These are phyloP conservation scores for Prochilodus magdalenae DNA, from an alignment of 2,113 vertebrate genomes.

Conservation along the genomic window DNA sequence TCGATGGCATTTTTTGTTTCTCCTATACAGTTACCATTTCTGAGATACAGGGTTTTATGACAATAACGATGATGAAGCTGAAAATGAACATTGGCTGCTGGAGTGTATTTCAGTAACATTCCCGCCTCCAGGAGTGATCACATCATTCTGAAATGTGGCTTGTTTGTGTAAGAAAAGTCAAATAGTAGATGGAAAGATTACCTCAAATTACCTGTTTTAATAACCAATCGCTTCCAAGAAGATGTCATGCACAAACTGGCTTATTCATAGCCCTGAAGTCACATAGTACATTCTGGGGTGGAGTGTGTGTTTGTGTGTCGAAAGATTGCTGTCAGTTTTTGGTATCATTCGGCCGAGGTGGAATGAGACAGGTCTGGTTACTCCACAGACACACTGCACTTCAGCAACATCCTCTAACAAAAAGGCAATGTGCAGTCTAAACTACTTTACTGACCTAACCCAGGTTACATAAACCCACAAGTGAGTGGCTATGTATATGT, in stretches of 20 bases:
- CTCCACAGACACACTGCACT: neutral
- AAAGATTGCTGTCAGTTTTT: conserved; percentile 1
- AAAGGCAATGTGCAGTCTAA: neutral
- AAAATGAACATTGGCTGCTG: neutral
- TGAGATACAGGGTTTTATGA: too few relatives aligned
- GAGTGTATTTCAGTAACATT: conserved; percentile 12
- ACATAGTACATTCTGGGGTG: neutral
- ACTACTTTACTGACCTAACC: conserved; percentile 8
- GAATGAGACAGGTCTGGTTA: conserved; percentile 46
- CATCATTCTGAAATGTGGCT: neutral
- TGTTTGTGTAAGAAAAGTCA: neutral
- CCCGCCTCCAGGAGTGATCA: neutral
- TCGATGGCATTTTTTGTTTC: neutral
- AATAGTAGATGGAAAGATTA: conserved; percentile 6
- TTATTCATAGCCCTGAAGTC: conserved; percentile 8
- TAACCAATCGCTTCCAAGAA: neutral
- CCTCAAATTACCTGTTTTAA: neutral
- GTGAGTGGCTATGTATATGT: neutral
- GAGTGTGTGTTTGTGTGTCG: neutral
- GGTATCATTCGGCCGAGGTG: conserved; percentile 16
- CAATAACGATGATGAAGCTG: neutral
- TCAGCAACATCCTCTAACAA: neutral
- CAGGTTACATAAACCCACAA: neutral
- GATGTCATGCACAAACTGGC: neutral
- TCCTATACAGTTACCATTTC: too few relatives aligned